Percentiles rank a stretch among this genome's conserved stretches.
These are phyloP conservation scores for Tyrophagus putrescentiae DNA, from an alignment of 1,140 invertebrate species.

Conservation along the genomic window DNA sequence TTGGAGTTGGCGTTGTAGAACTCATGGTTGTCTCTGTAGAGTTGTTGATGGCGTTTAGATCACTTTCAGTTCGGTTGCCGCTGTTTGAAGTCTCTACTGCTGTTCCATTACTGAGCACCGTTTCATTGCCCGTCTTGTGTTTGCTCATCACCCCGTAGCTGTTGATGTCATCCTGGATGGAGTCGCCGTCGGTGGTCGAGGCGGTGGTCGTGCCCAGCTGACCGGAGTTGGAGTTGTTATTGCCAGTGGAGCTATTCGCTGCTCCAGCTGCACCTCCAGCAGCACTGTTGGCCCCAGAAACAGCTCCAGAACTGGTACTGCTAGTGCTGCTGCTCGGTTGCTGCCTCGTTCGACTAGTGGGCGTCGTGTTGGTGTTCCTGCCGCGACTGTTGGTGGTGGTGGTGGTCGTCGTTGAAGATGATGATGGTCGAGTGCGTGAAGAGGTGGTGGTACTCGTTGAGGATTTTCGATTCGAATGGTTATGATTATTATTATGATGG, in stretches of 20 bases:
- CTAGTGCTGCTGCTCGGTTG: not conserved
- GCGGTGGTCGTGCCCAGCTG: not conserved
- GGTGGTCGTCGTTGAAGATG: no score
- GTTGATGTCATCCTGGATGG: not conserved
- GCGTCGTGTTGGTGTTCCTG: not conserved
- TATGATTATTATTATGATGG: no score
- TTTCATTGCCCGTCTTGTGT: constrained; percentile 1
- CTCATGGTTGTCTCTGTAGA: not conserved
- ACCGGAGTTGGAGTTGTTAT: constrained; percentile 6
- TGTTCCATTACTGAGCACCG: not conserved
- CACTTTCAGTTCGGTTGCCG: not conserved
- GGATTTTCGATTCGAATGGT: no score
- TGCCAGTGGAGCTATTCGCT: not conserved
- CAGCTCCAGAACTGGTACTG: not conserved
- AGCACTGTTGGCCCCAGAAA: not conserved
- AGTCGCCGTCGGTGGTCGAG: not conserved
- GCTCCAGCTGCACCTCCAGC: not conserved
- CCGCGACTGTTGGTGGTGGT: not conserved
- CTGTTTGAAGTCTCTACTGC: not conserved
- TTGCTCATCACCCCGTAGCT: not conserved
- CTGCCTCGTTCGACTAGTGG: not conserved
- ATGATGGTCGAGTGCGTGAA: no score
- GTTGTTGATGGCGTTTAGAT: not conserved
- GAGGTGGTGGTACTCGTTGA: no score
- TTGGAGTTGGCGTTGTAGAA: not conserved